These are phyloP conservation scores for Epinotia nisella DNA, from an alignment of 2,888 invertebrate species.

Conservation along the genomic window DNA sequence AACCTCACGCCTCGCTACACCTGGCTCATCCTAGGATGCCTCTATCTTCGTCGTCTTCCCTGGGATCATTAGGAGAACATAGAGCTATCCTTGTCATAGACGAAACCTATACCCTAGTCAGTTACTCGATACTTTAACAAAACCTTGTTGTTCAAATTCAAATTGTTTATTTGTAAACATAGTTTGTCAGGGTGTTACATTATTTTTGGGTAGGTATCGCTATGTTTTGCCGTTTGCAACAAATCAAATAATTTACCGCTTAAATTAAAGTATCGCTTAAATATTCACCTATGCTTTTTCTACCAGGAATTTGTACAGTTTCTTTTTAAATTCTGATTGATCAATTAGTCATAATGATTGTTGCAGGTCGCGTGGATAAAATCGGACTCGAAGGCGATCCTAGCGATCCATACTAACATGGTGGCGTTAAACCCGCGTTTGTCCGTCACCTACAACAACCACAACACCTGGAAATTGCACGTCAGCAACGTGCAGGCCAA, in stretches of 20 bases:
- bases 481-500: constrained; percentile 95
- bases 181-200: too few species aligned
- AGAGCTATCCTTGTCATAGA: neutral
- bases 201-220: too few species aligned
- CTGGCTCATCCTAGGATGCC: neutral
- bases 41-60: neutral
- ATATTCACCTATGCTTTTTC: too few species aligned
- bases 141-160: too few species aligned
- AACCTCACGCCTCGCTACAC: neutral
- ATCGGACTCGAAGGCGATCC: constrained; percentile 94
- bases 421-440: constrained; percentile 94
- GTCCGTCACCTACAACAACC: constrained; percentile 95
- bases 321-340: too few species aligned
- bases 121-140: neutral
- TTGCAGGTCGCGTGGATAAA: constrained; percentile 95
- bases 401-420: constrained; percentile 95
- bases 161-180: too few species aligned
- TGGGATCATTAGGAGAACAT: too few species aligned
- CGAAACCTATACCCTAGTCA: neutral
- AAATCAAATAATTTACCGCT: too few species aligned
- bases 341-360: too few species aligned
- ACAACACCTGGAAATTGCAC: constrained; percentile 96
- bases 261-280: too few species aligned
- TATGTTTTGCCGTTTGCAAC: too few species aligned
- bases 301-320: too few species aligned